Evolutionary conservation across 2,113 vertebrate genomes (phyloP), one percentile per base, ranked within the genome.

Genomic region (Nothocercus julius): DNA sequence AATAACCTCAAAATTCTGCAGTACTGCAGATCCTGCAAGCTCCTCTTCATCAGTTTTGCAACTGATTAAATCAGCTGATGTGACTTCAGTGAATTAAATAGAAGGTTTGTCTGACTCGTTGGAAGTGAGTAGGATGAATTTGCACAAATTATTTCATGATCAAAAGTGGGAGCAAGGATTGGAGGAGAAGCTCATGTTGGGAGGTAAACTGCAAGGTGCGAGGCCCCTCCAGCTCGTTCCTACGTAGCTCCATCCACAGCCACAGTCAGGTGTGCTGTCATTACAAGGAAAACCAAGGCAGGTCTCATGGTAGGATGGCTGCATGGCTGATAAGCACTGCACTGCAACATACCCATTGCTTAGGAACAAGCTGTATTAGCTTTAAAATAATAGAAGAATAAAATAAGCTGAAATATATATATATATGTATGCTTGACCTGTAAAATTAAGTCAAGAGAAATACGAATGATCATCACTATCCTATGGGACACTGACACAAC

Each of bases 101-200:
- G 82, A 25, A 87, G 69, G 66, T 89, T 72, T 76, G 38, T 16
- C 58, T 13, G 30, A 90, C 62, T 94, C 77, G 47, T 38, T 73
- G 49, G 10, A 75, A 78, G 19, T 5, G 21, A 76, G 44, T 1
- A 28, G 53, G 77, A 62, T 76, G 53, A 66, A 36, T 1, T 38
- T 25, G 42, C 7, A 3, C 84, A 84, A 94, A 58, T 95, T 92
- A 94, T n/a, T 85, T 17, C 51, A 30, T 22, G 25, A 28, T 36
- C 38, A 44, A 44, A 61, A 90, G 42, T 5, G 77, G 81, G 83
- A 90, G 86, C 86, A 34, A 47, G 82, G 66, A 21, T 45, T 14
- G 77, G 17, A 90, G 81, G 66, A 94, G 83, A 62, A 94, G 83
- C 42, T 89, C 92, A 92, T 92, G 95, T 62, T 93, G 95, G 94